Base-by-base conservation (phyloP, 2,888 invertebrate genomes). In the Chorisops tibialis region DNA sequence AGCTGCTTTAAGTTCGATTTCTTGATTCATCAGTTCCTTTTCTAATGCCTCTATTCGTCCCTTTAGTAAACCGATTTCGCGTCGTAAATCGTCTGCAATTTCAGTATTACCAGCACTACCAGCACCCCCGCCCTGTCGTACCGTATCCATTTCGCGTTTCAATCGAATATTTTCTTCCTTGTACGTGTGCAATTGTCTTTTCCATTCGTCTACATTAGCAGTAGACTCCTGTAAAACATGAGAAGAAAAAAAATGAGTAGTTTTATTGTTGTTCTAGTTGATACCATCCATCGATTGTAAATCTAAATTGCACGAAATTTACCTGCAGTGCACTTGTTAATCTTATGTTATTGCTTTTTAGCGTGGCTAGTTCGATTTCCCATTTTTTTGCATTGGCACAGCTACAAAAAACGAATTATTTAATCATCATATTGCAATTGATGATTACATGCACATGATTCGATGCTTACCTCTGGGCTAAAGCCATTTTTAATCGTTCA, bases 151-250 rank as follows among this genome's bases (percentile, higher is more conserved):
- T 70, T 86, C 88, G 49, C 85, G 83, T 75, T 89, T 89, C 71
- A 93, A 87, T 63, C 92, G 83, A 66, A 89, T 87, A 76, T 94
- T 94, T 77, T 94, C 93, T 77, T 94, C 93, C 76, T 93, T 87
- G 74, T 93, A 91, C 69, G 91, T 89, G 70, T 96, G 96, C 70
- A 97, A 82, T 77, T 97, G 96, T 66, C 95, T 85, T 78, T 97
- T 97, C 97, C 97, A 97, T 79, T 97, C 96, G 74, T 97, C 97
- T 24, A 97, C 97, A 78, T 97, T 97, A 63, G 96, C 93, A 35
- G 96, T 96, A 73, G 94, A 95, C 78, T 85, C 85, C 78, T 78
- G 14, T 22, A 49, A 49, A 49, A 49, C 19, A 41, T 6, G 41
- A 41, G 12, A 41, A 16, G 2, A 41, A 41, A 49, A 4, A 19